Base-by-base conservation (phyloP, 2,888 invertebrate genomes). In the Balanococcus diminutus region DNA sequence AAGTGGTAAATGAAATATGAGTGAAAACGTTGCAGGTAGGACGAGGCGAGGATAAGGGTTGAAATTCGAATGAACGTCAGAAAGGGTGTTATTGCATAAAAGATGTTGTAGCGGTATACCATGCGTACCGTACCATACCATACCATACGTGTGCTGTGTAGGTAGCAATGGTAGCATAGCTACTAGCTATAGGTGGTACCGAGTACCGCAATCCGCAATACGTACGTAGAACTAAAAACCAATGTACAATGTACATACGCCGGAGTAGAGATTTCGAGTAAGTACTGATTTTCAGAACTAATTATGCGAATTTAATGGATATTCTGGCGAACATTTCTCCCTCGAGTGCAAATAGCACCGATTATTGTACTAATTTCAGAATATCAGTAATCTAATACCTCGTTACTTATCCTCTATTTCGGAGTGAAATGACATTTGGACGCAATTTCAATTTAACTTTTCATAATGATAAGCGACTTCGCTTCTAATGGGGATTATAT, bases 301-400 rank as follows among this genome's bases (percentile, higher is more conserved):
- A 75, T 75, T 75, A 75, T 75, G 75, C 75, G 75, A 75, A 75
- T 75, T 75, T 75, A 75, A 75, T 36, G 75, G 75, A 75, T 75
- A 75, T 75, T 75, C 75, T 32, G 75, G 75, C 32, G 32, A 32
- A 75, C 31, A 75, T 32, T 31, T 31, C 75, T 67, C 31, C 75
- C 32, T 75, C 16, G 75, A 25, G 75, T 31, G 75, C 16, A 32
- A 32, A 75, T 32, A 32, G 32, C 32, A 75, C 32, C 75, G 75
- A 32, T 75, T 75, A 75, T 75, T 75, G 75, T 32, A 32, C 28
- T 67, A 67, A 67, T 67, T 75, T 14, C 8, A n/a, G 75, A 75
- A n/a, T 75, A 75, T 75, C 75, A 32, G 75, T 75, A 75, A 75
- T 75, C 75, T 75, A 75, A 75, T 75, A 75, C 75, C 32, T 31